phyloP scores from a whole-genome alignment of 2,888 invertebrate species.

The Halocaridina rubra region DNA sequence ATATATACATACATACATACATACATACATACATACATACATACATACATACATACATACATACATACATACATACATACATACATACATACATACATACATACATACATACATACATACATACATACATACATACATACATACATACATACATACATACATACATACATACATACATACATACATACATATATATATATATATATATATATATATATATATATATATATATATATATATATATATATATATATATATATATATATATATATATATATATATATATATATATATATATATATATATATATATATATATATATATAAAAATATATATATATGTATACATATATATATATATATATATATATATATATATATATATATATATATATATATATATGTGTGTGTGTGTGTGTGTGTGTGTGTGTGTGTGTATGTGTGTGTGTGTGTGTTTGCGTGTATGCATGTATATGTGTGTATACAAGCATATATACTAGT shows the following conservation, averaged over 20 bases:
- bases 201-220: neutral
- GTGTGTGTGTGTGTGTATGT: neutral
- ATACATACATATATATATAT: neutral
- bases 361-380: neutral
- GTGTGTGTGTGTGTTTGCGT: neutral
- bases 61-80: neutral
- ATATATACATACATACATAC: neutral
- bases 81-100: neutral
- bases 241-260: neutral
- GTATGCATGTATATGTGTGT: neutral
- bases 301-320: neutral
- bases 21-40: neutral
- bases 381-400: neutral
- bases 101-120: neutral
- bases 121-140: neutral
- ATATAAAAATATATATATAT: neutral
- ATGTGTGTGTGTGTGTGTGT: neutral
- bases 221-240: neutral
- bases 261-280: neutral
- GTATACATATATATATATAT: neutral
- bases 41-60: neutral
- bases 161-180: neutral
- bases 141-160: neutral
- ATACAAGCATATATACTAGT: neutral
- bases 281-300: neutral